Conservation (phyloP, 2,113 vertebrate genomes). For the Amazona vittata region DNA sequence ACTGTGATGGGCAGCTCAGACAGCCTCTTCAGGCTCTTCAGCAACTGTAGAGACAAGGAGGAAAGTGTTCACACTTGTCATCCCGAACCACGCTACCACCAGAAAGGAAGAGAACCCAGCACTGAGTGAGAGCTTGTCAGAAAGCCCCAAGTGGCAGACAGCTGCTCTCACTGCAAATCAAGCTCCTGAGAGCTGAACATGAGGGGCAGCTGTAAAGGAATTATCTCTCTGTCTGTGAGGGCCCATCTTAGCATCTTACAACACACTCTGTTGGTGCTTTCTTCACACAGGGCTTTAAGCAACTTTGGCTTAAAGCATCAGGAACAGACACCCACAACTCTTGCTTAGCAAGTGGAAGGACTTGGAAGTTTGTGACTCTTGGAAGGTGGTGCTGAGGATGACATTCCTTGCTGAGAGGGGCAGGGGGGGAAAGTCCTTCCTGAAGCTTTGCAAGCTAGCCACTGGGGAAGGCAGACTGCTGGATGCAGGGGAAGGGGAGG, state of each 20-base stretch:
- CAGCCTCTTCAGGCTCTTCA: constrained; percentile 93
- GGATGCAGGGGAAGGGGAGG: neutral
- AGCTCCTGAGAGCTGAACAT: neutral
- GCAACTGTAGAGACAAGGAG: constrained; percentile 78
- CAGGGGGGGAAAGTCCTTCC: neutral
- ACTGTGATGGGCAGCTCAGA: constrained; percentile 93
- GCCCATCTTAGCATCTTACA: neutral
- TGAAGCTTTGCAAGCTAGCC: neutral
- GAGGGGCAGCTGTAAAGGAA: neutral
- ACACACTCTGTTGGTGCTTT: neutral
- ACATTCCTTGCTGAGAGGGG: neutral
- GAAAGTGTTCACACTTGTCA: neutral
- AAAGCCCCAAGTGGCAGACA: neutral
- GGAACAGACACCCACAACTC: neutral
- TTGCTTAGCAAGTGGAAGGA: neutral
- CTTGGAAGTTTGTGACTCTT: neutral
- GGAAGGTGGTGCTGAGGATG: neutral
- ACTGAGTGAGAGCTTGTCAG: neutral
- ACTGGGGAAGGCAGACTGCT: neutral
- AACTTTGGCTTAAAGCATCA: neutral
- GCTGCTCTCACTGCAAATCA: neutral
- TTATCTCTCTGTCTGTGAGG: neutral
- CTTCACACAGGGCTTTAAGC: neutral
- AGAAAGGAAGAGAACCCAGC: neutral
- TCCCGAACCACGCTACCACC: neutral